These are phyloP conservation scores for Dasyornis broadbenti DNA, from an alignment of 2,113 vertebrate genomes.

Conservation along the genomic window DNA sequence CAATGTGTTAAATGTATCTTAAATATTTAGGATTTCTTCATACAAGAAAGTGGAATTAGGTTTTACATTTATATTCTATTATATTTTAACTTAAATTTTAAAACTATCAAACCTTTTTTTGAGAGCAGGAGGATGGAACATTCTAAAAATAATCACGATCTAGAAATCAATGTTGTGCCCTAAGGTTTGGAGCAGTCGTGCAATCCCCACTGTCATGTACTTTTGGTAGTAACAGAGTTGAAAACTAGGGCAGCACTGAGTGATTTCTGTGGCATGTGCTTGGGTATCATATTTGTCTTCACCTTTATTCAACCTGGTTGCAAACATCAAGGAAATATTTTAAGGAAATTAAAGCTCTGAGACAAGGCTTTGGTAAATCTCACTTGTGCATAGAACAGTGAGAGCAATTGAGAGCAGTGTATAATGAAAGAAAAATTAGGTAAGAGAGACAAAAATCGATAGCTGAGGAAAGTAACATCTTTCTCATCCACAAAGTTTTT, in stretches of 20 bases:
- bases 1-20: neutral
- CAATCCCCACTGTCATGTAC: neutral
- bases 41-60: neutral
- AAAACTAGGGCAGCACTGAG: neutral
- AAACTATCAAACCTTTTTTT: neutral
- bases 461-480: neutral
- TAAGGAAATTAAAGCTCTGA: neutral
- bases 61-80: neutral
- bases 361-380: neutral
- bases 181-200: neutral
- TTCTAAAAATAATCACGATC: neutral
- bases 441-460: neutral
- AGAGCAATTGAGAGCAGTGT: neutral
- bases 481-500: neutral
- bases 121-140: neutral
- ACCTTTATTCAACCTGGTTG: neutral
- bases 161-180: slow-evolving; percentile 27
- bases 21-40: neutral
- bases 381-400: fast-evolving
- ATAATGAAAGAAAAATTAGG: neutral
- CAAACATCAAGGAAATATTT: neutral
- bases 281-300: neutral
- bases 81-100: neutral
- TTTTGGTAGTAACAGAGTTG: neutral
- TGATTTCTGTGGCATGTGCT: neutral